Base-by-base conservation (phyloP, 1,140 invertebrate genomes). In the Papilio polytes region DNA sequence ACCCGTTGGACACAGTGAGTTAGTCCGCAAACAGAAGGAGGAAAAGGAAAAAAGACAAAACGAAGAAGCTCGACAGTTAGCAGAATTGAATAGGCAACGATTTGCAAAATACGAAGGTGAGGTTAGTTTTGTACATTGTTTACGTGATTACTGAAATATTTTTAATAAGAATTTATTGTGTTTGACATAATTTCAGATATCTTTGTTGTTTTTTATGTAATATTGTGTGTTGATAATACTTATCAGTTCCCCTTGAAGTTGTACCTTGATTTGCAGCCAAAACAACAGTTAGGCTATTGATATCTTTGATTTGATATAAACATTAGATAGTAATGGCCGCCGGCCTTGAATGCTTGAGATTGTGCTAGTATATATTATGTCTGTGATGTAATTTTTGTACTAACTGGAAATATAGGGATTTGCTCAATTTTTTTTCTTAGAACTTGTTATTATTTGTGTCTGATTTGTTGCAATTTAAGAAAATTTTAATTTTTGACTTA, bases 71-170 rank as follows among this genome's bases (percentile, higher is more conserved):
- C 81, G 77, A 36, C 66, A 81, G 41, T 72, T 94, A n/a, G 83
- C 89, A 82, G 92, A 94, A 78, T 93, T 89, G 74, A 94, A 94
- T 81, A 89, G 84, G 72, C 89, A 89, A 44, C 88, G 93, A 10
- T 94, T 94, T 70, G 91, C 90, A 9, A 83, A 90, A 76, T 94
- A 90, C 83, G 74, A 85, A 91, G 88, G 93, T 93, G 83, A 91
- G 91, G 91, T 94, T 93, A 92, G 91, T 85, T 91, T 90, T 79
- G 81, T 80, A 79, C 80, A 80, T 56, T 36, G 15, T 41, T 44
- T 66, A 4, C 31, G 22, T 26, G 15, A 31, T 20, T 56, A n/a
- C 20, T 20, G 0, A 7, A 18, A 15, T 18, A 4, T 20, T 8
- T 20, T 56, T 56, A n/a, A 56, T 8, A 56, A 2, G 18, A 56